Conservation (phyloP, 1,140 invertebrate genomes). For the Trissolcus basalis region DNA sequence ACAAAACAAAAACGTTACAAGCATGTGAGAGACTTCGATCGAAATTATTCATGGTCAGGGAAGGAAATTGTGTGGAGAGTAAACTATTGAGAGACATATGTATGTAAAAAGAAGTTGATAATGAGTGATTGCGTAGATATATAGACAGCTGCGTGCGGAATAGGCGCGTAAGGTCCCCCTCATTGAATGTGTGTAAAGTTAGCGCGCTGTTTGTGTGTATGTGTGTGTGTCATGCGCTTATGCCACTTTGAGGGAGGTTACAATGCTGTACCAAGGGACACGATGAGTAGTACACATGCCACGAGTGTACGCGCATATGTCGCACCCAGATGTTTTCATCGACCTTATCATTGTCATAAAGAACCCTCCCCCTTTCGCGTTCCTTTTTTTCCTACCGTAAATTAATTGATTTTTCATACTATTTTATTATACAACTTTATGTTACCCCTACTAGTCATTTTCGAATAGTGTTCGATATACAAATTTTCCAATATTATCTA, state of each 20-base stretch:
- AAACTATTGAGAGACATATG: background rate
- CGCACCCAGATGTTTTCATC: constrained; percentile 64
- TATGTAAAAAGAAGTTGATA: background rate
- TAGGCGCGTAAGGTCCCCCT: constrained; percentile 21
- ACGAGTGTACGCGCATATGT: constrained; percentile 62
- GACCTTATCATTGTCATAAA: constrained; percentile 61
- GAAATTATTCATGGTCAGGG: too few relatives aligned
- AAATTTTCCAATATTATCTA: too few relatives aligned
- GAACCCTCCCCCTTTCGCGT: constrained; percentile 10
- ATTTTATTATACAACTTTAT: too few relatives aligned
- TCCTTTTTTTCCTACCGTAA: constrained; percentile 25
- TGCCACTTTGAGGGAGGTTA: constrained; percentile 63
- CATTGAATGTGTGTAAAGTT: constrained; percentile 18
- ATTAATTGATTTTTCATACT: constrained; percentile 55
- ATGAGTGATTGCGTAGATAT: constrained; percentile 3
- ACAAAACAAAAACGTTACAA: too few relatives aligned
- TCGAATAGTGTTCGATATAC: too few relatives aligned
- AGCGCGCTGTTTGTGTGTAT: constrained; percentile 26
- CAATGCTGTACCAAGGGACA: constrained; percentile 65
- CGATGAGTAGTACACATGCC: constrained; percentile 59
- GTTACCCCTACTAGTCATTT: too few relatives aligned
- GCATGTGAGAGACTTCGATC: too few relatives aligned
- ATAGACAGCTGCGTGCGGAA: constrained; percentile 54
- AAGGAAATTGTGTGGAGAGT: too few relatives aligned
- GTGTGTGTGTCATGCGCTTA: constrained; percentile 59